These are phyloP conservation scores for Priocnemis perturbator DNA, from an alignment of 2,888 invertebrate genomes.

Conservation along the genomic window DNA sequence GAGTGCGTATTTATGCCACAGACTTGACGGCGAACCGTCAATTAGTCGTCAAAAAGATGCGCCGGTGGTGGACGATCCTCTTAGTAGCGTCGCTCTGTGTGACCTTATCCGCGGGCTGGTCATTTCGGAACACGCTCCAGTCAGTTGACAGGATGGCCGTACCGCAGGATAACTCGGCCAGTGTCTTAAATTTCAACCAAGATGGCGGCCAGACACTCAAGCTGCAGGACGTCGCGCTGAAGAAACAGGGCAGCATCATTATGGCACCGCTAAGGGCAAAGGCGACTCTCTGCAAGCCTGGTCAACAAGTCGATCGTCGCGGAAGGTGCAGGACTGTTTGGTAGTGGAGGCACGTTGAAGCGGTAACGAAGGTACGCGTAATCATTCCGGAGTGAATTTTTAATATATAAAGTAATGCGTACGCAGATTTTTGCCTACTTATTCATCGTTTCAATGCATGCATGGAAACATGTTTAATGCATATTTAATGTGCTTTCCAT, in stretches of 20 bases:
- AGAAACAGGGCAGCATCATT: conserved; percentile 53
- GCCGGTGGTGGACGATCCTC: conserved; percentile 31
- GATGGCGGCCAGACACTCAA: too few relatives aligned
- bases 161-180: not conserved
- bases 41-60: conserved; percentile 31
- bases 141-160: conserved; percentile 22
- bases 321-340: conserved; percentile 62
- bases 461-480: too few relatives aligned
- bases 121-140: conserved; percentile 26
- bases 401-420: too few relatives aligned
- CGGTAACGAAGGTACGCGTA: not conserved
- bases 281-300: conserved; percentile 47
- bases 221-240: too few relatives aligned
- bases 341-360: conserved; percentile 30
- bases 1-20: not conserved
- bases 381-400: too few relatives aligned
- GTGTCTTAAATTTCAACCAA: too few relatives aligned
- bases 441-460: too few relatives aligned
- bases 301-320: conserved; percentile 57
- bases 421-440: too few relatives aligned
- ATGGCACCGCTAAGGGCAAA: conserved; percentile 44
- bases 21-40: not conserved
- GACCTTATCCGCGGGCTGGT: conserved; percentile 33
- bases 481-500: too few relatives aligned
- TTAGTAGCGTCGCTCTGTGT: conserved; percentile 21